Evolutionary conservation across 2,888 invertebrate genomes (phyloP).

Genomic region (Stenurella melanura): DNA sequence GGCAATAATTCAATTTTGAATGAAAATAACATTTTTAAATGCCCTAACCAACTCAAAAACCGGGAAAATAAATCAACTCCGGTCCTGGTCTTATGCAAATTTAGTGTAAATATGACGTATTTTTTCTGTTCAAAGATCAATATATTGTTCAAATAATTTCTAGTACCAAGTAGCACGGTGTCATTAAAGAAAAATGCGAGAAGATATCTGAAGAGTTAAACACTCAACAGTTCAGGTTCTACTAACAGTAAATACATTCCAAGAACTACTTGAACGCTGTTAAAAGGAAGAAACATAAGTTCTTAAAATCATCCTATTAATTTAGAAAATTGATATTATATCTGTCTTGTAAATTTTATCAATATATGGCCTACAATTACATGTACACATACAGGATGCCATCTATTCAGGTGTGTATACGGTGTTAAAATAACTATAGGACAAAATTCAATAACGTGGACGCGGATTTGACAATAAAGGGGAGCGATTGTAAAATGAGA

Average conservation of each 20-base stretch:
- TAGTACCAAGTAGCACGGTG: not conserved
- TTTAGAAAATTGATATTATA: not conserved
- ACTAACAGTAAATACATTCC: conserved; percentile 31
- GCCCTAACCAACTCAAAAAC: not conserved
- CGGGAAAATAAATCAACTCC: not conserved
- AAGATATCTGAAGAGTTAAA: conserved; percentile 12
- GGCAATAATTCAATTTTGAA: too few species aligned
- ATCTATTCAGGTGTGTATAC: not conserved
- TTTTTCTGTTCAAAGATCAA: not conserved
- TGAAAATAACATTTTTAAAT: too few species aligned
- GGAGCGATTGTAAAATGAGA: too few species aligned
- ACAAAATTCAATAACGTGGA: too few species aligned
- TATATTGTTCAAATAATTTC: not conserved
- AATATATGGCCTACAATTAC: not conserved
- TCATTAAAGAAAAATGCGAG: conserved; percentile 1
- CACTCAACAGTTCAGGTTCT: conserved; percentile 25
- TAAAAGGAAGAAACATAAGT: conserved; percentile 9
- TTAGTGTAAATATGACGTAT: not conserved
- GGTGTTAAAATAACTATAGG: too few species aligned
- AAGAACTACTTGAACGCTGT: conserved; percentile 11
- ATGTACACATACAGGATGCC: not conserved
- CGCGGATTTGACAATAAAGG: too few species aligned
- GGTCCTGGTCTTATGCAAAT: not conserved
- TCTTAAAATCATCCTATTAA: not conserved
- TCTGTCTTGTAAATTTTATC: not conserved